phyloP scores from a whole-genome alignment of 2,797 vertebrate species.

The Fratercula arctica region DNA sequence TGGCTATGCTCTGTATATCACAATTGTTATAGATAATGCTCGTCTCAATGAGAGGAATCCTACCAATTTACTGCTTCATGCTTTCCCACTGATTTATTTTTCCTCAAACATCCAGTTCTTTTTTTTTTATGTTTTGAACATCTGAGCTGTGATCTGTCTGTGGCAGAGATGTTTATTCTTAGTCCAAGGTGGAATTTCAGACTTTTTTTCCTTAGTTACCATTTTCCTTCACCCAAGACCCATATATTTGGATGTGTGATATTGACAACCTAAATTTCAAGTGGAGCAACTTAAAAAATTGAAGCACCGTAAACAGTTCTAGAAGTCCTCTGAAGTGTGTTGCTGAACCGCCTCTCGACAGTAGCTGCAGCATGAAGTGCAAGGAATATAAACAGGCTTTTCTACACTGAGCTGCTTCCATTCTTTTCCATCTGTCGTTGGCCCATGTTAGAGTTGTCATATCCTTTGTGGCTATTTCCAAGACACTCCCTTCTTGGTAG shows the following conservation, averaged over 20 bases:
- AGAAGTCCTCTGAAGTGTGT: not conserved
- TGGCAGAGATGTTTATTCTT: conserved; percentile 42
- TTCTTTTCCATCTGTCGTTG: not conserved
- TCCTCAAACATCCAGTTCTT: not conserved
- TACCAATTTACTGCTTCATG: not conserved
- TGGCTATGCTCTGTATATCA: not conserved
- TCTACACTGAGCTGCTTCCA: not conserved
- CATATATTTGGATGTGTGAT: not conserved
- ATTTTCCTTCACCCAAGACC: not conserved
- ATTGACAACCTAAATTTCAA: not conserved
- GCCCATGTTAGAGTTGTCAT: not conserved
- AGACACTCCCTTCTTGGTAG: not conserved
- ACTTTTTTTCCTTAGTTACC: conserved; percentile 36
- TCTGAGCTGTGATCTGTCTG: conserved; percentile 5
- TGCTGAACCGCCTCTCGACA: not conserved
- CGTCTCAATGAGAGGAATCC: not conserved
- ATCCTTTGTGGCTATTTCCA: not conserved
- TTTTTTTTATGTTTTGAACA: not conserved
- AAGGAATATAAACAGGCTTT: not conserved
- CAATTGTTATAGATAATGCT: not conserved
- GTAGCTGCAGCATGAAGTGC: accelerated
- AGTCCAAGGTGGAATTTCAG: conserved; percentile 4
- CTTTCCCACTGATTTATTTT: not conserved
- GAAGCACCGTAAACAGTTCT: not conserved
- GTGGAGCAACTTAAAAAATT: not conserved